These are phyloP conservation scores for Portevinia maculata DNA, from an alignment of 2,888 invertebrate species.

Conservation along the genomic window DNA sequence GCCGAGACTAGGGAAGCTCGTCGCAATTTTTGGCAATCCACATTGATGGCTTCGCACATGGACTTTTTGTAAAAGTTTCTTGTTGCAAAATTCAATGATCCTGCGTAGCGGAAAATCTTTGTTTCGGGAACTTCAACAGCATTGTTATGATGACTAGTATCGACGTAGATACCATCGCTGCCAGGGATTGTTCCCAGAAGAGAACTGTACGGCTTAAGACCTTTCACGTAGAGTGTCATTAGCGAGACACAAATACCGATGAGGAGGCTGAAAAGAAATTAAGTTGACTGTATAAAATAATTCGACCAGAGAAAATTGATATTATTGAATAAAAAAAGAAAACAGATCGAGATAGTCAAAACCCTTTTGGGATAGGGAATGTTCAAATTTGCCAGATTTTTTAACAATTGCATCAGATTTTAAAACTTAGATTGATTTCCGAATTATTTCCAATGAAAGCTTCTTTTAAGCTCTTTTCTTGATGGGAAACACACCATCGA, in stretches of 20 bases:
- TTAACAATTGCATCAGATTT: no score
- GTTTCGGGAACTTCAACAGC: constrained; percentile 86
- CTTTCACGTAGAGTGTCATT: constrained; percentile 87
- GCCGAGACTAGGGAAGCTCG: constrained; percentile 64
- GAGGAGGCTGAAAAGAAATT: constrained; percentile 80
- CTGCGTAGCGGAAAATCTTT: constrained; percentile 88
- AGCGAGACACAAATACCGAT: constrained; percentile 88
- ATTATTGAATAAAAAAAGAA: no score
- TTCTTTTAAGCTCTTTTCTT: no score
- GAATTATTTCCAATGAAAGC: no score
- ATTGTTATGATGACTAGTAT: constrained; percentile 86
- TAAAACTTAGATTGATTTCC: no score
- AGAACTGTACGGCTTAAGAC: constrained; percentile 85
- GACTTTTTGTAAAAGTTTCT: constrained; percentile 84
- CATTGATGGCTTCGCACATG: constrained; percentile 83
- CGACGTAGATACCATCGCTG: constrained; percentile 87
- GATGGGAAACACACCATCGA: no score
- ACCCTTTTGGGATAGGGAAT: no score
- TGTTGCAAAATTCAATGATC: constrained; percentile 88
- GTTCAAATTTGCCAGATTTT: no score
- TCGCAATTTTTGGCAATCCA: constrained; percentile 82
- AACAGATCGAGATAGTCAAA: no score
- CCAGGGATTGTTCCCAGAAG: constrained; percentile 86
- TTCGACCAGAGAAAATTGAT: no score
- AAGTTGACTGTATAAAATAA: neutral